phyloP scores from a whole-genome alignment of 2,888 invertebrate genomes.

The Tanypteryx hageni region DNA sequence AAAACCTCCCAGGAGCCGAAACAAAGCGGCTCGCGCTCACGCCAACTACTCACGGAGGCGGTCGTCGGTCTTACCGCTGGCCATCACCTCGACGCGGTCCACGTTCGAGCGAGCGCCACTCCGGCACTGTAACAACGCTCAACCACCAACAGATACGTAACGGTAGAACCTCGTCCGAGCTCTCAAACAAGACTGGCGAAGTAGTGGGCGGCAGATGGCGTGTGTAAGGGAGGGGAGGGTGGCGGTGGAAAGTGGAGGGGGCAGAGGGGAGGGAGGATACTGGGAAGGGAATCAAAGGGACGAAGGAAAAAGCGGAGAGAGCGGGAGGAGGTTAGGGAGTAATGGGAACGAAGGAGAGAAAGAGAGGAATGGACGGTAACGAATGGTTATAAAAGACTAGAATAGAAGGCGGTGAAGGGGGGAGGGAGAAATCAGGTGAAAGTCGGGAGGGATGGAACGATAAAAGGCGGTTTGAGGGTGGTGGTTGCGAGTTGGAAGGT shows the following conservation, averaged over 20 bases:
- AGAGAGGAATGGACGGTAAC: neutral
- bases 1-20: neutral
- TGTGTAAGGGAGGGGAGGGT: neutral
- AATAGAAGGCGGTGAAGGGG: no score
- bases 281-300: neutral
- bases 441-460: no score
- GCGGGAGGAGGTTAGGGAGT: neutral
- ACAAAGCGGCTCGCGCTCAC: neutral
- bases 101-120: neutral
- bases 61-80: neutral
- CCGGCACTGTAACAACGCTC: neutral
- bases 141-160: neutral
- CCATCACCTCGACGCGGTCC: neutral
- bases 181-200: slow-evolving; percentile 7
- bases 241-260: neutral
- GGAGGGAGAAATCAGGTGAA: no score
- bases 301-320: neutral
- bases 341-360: neutral
- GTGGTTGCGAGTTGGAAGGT: no score
- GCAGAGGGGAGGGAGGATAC: neutral
- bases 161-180: neutral
- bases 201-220: slow-evolving; percentile 19
- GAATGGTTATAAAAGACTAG: neutral
- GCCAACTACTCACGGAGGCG: neutral
- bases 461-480: no score